phyloP scores from a whole-genome alignment of 2,888 invertebrate genomes.

The Leptinotarsa juncta region DNA sequence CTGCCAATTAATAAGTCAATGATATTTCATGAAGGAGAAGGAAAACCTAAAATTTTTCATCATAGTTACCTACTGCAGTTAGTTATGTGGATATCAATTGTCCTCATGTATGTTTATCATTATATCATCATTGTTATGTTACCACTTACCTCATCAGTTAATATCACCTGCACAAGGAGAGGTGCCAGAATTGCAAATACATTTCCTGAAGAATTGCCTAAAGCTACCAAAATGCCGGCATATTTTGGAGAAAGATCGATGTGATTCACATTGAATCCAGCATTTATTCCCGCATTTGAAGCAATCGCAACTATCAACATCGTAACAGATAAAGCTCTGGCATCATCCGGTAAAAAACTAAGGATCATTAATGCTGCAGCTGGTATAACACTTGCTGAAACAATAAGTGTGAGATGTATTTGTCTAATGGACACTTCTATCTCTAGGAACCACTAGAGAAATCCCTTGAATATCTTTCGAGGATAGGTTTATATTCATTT shows the following conservation, averaged over 20 bases:
- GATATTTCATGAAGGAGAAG: too few species aligned
- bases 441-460: too few species aligned
- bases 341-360: constrained; percentile 67
- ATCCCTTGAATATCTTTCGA: too few species aligned
- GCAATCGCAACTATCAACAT: constrained; percentile 72
- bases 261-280: constrained; percentile 82
- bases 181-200: constrained; percentile 84
- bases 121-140: too few species aligned
- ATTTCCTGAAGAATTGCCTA: constrained; percentile 82
- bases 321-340: constrained; percentile 72
- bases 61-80: too few species aligned
- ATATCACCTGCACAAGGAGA: constrained; percentile 76
- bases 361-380: constrained; percentile 75
- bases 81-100: too few species aligned
- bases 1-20: too few species aligned
- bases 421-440: too few species aligned
- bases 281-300: constrained; percentile 64
- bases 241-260: constrained; percentile 87
- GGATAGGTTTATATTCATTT: too few species aligned
- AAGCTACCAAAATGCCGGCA: constrained; percentile 85
- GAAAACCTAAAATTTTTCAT: too few species aligned
- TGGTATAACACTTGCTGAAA: constrained; percentile 68
- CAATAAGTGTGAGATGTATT: too few species aligned
- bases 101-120: too few species aligned
- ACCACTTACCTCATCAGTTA: constrained; percentile 72